phyloP scores from a whole-genome alignment of 2,888 invertebrate species.

The Ormia ochracea region DNA sequence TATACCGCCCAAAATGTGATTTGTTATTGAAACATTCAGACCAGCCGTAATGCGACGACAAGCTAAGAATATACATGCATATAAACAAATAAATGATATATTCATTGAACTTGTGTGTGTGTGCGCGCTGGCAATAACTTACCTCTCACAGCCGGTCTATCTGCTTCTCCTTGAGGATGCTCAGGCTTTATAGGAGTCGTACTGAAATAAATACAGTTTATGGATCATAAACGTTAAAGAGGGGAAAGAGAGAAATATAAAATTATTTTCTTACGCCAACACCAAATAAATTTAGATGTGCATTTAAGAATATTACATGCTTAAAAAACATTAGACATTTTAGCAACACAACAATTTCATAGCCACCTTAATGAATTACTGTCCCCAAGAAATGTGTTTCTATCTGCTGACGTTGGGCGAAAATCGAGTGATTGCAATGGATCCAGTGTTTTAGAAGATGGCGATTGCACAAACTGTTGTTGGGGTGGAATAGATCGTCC shows the following conservation, averaged over 20 bases:
- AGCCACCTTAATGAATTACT: constrained; percentile 50
- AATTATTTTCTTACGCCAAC: background rate
- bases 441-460: constrained; percentile 53
- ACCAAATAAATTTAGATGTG: background rate
- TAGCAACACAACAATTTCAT: background rate
- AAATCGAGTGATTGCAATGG: constrained; percentile 66
- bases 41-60: constrained; percentile 53
- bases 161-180: background rate
- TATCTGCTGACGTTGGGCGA: constrained; percentile 52
- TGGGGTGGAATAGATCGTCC: background rate
- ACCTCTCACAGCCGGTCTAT: constrained; percentile 66
- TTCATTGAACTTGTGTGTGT: too few relatives aligned
- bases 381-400: constrained; percentile 29
- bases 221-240: background rate
- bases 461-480: constrained; percentile 29
- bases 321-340: background rate
- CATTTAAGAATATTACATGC: background rate
- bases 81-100: too few relatives aligned
- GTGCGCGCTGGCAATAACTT: background rate
- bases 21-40: constrained; percentile 55
- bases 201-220: constrained; percentile 10
- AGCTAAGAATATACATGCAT: constrained; percentile 38
- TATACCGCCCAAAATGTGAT: constrained; percentile 70
- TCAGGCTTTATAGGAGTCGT: background rate
- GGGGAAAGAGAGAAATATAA: background rate